Conservation (phyloP, 2,797 vertebrate species). For the Schizopygopsis pylzovi region DNA sequence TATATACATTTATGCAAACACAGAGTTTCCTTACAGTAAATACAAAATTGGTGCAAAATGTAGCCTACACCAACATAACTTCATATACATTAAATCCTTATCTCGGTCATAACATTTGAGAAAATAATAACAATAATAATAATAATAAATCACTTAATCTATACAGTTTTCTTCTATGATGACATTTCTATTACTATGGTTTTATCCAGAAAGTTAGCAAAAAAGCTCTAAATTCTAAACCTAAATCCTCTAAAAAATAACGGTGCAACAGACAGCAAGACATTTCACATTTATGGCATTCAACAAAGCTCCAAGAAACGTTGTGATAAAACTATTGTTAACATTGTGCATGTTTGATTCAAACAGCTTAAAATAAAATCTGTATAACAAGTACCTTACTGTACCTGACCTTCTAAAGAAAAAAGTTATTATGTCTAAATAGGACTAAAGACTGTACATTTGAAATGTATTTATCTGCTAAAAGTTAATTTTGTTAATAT, state of each 20-base stretch:
- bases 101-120: not conserved
- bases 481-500: not conserved
- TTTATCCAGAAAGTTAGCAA: not conserved
- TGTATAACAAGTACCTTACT: not conserved
- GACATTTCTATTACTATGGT: not conserved
- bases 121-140: not conserved
- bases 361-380: not conserved
- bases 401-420: not conserved
- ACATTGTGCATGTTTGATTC: not conserved
- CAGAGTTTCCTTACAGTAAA: not conserved
- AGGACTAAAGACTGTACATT: not conserved
- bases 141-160: not conserved
- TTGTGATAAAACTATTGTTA: not conserved
- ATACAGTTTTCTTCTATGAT: not conserved
- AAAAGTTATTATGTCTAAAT: not conserved
- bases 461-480: not conserved
- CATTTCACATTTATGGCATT: not conserved
- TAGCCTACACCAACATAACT: not conserved
- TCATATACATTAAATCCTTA: not conserved
- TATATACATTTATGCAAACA: not conserved
- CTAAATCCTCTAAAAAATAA: not conserved
- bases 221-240: not conserved
- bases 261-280: not conserved
- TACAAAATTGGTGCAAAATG: not conserved
- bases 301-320: conserved; percentile 12